These are phyloP conservation scores for Sinella curviseta DNA, from an alignment of 1,140 invertebrate genomes.

Conservation along the genomic window DNA sequence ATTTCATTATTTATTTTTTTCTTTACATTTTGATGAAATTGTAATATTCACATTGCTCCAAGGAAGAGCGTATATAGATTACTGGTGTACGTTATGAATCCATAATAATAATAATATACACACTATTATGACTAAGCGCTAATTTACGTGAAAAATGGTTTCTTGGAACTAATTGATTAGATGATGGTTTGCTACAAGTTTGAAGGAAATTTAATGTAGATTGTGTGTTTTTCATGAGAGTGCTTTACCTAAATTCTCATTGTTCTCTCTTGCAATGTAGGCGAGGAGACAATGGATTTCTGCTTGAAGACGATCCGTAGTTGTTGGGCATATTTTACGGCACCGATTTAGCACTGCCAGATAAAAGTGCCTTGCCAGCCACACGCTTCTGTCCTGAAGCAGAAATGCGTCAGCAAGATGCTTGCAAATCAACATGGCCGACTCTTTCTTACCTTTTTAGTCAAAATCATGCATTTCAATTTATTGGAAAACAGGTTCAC, in stretches of 20 bases:
- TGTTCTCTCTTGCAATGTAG: conserved; percentile 32
- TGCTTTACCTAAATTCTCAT: conserved; percentile 34
- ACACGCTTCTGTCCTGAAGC: not conserved
- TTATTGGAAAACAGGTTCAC: not conserved
- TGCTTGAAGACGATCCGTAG: conserved; percentile 14
- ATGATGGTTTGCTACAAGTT: not conserved
- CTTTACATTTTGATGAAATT: too few relatives aligned
- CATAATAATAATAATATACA: too few relatives aligned
- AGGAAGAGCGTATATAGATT: too few relatives aligned
- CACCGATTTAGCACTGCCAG: conserved; percentile 18
- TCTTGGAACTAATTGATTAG: not conserved
- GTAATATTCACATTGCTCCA: too few relatives aligned
- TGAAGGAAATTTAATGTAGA: not conserved
- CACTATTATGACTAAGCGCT: too few relatives aligned
- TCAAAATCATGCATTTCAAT: not conserved
- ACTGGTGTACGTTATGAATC: too few relatives aligned
- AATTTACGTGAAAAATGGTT: too few relatives aligned
- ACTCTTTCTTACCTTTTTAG: not conserved
- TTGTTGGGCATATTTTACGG: conserved; percentile 23
- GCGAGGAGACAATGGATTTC: conserved; percentile 38
- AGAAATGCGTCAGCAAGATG: not conserved
- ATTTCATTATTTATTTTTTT: not conserved
- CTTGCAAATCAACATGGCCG: conserved; percentile 3
- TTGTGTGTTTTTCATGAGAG: too few relatives aligned
- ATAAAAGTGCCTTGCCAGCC: not conserved